phyloP scores from a whole-genome alignment of 92 coral and sea anemone genomes.

The Nematostella vectensis region DNA sequence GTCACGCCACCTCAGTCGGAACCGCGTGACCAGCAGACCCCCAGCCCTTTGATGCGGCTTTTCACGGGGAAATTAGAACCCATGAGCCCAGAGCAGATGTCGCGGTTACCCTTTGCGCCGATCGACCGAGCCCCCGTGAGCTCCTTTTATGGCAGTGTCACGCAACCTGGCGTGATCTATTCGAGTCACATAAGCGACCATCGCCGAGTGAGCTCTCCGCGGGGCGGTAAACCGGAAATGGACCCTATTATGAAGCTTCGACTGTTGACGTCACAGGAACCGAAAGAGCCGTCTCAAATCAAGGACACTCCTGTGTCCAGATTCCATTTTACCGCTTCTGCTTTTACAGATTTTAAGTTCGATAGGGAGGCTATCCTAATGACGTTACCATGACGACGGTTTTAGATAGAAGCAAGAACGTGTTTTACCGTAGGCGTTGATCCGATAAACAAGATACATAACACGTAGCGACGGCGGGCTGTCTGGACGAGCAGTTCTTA shows the following conservation, averaged over 20 bases:
- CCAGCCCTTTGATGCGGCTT: not conserved
- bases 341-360: conserved; percentile 69
- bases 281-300: conserved; percentile 16
- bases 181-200: conserved; percentile 1
- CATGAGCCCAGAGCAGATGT: not conserved
- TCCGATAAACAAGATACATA: too few relatives aligned
- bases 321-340: conserved; percentile 60
- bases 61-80: not conserved
- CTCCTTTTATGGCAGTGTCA: not conserved
- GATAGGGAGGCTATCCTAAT: conserved; percentile 60
- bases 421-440: too few relatives aligned
- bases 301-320: not conserved
- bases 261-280: conserved; percentile 25
- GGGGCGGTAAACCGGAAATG: conserved; percentile 4
- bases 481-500: too few relatives aligned
- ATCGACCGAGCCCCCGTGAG: not conserved
- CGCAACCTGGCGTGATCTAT: conserved; percentile 3
- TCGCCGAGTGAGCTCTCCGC: conserved; percentile 2
- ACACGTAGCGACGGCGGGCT: too few relatives aligned
- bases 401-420: too few relatives aligned
- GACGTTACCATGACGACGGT: conserved; percentile 41
- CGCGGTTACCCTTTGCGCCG: not conserved
- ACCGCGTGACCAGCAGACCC: not conserved
- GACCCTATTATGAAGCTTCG: conserved; percentile 35
- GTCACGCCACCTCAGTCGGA: not conserved